Evolutionary conservation across 2,797 vertebrate species (phyloP).

Genomic region (Hydrolagus colliei): DNA sequence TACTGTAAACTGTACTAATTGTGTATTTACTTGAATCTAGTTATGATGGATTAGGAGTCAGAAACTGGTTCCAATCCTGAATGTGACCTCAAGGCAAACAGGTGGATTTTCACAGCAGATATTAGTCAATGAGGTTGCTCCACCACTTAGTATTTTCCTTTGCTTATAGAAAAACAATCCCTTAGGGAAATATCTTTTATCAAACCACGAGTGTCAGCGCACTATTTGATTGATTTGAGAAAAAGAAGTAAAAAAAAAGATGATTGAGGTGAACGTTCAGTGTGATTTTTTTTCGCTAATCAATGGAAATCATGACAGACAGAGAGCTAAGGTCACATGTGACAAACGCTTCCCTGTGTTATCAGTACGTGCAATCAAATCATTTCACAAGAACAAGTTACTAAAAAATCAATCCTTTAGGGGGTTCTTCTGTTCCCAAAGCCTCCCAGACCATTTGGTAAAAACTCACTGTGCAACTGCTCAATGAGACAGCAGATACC

Average conservation of each 20-base stretch:
- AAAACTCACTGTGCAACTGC: neutral
- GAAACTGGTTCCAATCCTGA: too few relatives aligned
- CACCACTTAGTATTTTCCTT: neutral
- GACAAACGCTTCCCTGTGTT: neutral
- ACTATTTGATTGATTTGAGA: neutral
- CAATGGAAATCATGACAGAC: conserved; percentile 19
- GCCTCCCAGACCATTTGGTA: neutral
- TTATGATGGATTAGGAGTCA: too few relatives aligned
- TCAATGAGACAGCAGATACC: too few relatives aligned
- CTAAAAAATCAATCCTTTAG: neutral
- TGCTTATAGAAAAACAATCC: neutral
- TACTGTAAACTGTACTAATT: too few relatives aligned
- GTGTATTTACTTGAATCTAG: too few relatives aligned
- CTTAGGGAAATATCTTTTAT: neutral
- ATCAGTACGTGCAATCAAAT: conserved; percentile 16
- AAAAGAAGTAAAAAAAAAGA: neutral
- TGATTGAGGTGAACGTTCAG: neutral
- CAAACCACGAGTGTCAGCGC: neutral
- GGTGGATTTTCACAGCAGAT: too few relatives aligned
- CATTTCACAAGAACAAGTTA: conserved; percentile 3
- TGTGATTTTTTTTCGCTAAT: neutral
- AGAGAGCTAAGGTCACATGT: neutral
- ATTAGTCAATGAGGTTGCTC: neutral
- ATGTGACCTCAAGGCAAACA: too few relatives aligned
- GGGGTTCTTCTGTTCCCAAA: neutral